Percentiles rank a stretch among this genome's conserved stretches.
Evolutionary conservation across 2,888 invertebrate genomes (phyloP).

Genomic region (Drosophila pseudotakahashii): DNA sequence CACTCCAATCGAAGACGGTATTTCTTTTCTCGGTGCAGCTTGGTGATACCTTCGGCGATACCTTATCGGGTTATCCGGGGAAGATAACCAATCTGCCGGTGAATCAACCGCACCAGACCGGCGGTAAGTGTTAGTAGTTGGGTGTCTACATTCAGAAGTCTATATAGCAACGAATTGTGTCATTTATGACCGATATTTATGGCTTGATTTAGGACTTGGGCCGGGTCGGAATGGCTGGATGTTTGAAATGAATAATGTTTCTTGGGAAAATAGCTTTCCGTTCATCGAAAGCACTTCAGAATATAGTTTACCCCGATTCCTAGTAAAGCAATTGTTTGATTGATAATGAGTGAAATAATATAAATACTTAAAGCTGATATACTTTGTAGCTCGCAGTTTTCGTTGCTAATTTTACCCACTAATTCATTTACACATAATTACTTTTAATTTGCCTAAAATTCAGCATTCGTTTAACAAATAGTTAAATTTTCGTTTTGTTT

Average conservation of each 20-base stretch:
- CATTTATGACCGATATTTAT: constrained; percentile 37
- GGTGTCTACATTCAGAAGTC: constrained; percentile 26
- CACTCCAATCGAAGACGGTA: background rate
- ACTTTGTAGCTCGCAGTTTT: constrained; percentile 53
- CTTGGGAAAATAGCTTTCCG: background rate
- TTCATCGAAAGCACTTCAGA: background rate
- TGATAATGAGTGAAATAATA: background rate
- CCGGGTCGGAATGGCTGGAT: background rate
- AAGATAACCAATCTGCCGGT: constrained; percentile 27
- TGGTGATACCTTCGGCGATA: background rate
- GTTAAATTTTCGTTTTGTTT: constrained; percentile 31
- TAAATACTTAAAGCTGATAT: background rate
- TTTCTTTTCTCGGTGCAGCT: constrained; percentile 1
- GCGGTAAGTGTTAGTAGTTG: constrained; percentile 10
- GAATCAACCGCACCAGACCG: constrained; percentile 14
- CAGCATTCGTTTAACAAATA: constrained; percentile 61
- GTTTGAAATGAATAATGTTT: background rate
- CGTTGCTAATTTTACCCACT: constrained; percentile 48
- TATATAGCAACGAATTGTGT: constrained; percentile 14
- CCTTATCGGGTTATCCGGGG: constrained; percentile 36
- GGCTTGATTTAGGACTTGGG: constrained; percentile 33
- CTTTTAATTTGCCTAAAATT: constrained; percentile 67
- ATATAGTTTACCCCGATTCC: background rate
- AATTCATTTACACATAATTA: constrained; percentile 47
- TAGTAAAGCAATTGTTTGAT: background rate